Base-by-base conservation (phyloP, 2,888 invertebrate species). In the Drosophila limbata region DNA sequence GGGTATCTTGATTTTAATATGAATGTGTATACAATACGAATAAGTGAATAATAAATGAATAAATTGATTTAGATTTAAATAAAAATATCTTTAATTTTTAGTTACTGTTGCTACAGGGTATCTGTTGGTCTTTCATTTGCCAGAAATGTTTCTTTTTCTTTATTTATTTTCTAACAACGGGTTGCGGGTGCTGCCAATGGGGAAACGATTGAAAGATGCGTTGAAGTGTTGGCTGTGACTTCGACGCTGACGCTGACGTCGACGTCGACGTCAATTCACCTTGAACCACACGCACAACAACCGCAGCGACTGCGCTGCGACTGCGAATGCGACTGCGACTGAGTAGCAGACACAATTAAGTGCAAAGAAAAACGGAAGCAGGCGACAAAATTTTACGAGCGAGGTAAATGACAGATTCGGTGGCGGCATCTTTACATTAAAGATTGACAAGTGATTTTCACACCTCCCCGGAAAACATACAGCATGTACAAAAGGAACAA, bases 151-250 rank as follows among this genome's bases (percentile, higher is more conserved):
- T 13, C 39, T 35, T 48, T 51, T 52, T 52, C 47, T 61, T 63
- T 78, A 35, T 73, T 61, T 59, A 28, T 56, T 59, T 76, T 40
- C 39, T 6, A 53, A 66, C 67, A 88, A 85, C 83, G 86, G 84
- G 73, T 83, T 88, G 79, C 64, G 64, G 25, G 57, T 31, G 53
- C n/a, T 52, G 70, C 48, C 47, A 31, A 56, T 44, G 63, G 52
- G 51, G 52, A 59, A 63, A 65, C 86, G 88, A 89, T 90, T 90
- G 86, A 90, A 83, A 90, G 89, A 90, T 90, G 90, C 88, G 84
- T 83, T 77, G 73, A 79, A 71, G 81, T 75, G 79, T 79, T 77
- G 76, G 61, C 79, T 65, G 48, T 60, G 74, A 73, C 78, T 77
- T 63, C 79, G 76, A 48, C 47, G 47, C 44, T 47, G 77, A 68